These are phyloP conservation scores for Phenganax subtilis DNA, from an alignment of 92 coral and sea anemone genomes.

Conservation along the genomic window DNA sequence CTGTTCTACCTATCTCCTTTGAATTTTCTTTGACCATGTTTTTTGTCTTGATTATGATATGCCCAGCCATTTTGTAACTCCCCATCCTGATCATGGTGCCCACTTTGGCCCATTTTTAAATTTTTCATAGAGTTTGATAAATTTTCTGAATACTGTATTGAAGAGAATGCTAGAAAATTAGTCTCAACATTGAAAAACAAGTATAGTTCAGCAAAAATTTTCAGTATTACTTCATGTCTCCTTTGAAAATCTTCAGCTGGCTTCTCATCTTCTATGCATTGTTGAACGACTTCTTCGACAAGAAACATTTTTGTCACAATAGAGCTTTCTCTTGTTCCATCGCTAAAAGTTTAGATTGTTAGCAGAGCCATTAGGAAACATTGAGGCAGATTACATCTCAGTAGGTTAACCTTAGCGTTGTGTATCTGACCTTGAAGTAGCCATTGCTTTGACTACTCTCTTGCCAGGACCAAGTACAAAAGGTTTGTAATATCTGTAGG, in stretches of 20 bases:
- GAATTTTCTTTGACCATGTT: background rate
- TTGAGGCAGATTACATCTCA: no score
- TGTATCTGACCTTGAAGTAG: slow-evolving; percentile 58
- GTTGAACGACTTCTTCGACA: slow-evolving; percentile 60
- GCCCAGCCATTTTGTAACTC: slow-evolving; percentile 34
- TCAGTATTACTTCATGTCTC: slow-evolving; percentile 46
- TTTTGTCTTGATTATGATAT: slow-evolving; percentile 1
- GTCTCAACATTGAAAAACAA: no score
- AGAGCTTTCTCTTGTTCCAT: slow-evolving; percentile 95
- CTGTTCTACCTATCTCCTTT: slow-evolving; percentile 17
- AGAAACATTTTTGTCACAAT: slow-evolving; percentile 83
- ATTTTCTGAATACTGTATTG: background rate
- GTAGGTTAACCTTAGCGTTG: background rate
- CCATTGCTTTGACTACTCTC: slow-evolving; percentile 91
- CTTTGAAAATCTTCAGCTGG: slow-evolving; percentile 47
- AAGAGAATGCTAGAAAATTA: slow-evolving; percentile 10
- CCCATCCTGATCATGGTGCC: background rate
- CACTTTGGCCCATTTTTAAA: background rate
- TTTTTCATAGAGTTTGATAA: slow-evolving; percentile 19
- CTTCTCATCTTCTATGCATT: slow-evolving; percentile 43
- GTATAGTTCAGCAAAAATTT: no score
- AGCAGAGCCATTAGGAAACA: background rate
- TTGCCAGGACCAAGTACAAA: slow-evolving; percentile 93
- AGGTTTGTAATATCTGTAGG: slow-evolving; percentile 85
- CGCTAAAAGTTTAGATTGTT: slow-evolving; percentile 26